Base-by-base conservation (phyloP, 2,888 invertebrate genomes). In the Lomographa bimaculata region DNA sequence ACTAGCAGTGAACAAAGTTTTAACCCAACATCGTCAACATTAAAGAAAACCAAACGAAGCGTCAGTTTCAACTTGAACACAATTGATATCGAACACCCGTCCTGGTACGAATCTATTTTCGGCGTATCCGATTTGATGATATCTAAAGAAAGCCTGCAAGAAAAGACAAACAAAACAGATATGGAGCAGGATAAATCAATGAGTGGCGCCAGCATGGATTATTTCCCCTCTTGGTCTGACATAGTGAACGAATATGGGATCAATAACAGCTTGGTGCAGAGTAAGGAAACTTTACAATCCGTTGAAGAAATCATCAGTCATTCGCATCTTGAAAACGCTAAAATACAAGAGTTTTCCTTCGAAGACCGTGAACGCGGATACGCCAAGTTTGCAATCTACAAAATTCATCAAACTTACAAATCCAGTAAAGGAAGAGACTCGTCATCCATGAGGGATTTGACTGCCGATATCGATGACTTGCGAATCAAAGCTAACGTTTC, bases 41-140 rank as follows among this genome's bases (percentile, higher is more conserved):
- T 85, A 12, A 83, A 79, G 46, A 77, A 66, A 57, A 39, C 50
- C 2, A 62, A 69, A 44, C 55, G 64, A 21, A 70, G 54, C 62
- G 72, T 76, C 24, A 78, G 66, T 51, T 80, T 77, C 33, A 69
- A 71, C 41, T 47, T 67, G 10, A 68, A 59, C 20, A 62, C 63
- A 2, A 42, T 51, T 12, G 69, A 77, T 29, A 60, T 60, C 26
- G 68, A 69, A 14, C 54, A 64, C 25, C 48, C 51, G 28, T 72
- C 71, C 7, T 86, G 84, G 84, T 73, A 78, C 45, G 85, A 87
- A 50, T 79, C 78, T 27, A 77, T 84, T 36, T 84, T 79, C 45
- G 87, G 86, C 5, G 40, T 85, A 21, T 70, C 79, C n/a, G 75
- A 77, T 46, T 77, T 18, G 50, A 56, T 36, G 29, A 39, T 40